Evolutionary conservation across 2,113 vertebrate genomes (phyloP), one percentile per base, ranked within the genome.

Genomic region (Tringa solitaria): DNA sequence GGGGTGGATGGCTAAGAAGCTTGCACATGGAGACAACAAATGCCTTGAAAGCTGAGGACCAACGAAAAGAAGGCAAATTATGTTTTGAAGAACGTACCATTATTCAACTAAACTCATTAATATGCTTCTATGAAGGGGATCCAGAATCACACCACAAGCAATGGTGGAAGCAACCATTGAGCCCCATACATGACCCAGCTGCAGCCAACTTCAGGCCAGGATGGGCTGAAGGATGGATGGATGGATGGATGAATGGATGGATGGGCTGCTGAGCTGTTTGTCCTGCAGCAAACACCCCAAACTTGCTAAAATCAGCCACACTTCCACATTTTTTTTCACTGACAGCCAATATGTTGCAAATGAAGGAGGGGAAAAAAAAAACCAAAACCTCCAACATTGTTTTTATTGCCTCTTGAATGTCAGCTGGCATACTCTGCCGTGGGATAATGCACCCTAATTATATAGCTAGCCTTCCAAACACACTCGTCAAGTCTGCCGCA

Each of bases 361-460:
- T 23, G n/a, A 77, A 87, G 18, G 56, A 67, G 24, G 1, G 0
- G 0, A 41, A 27, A 74, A n/a, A 43, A 64, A 37, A 8, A 59
- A n/a, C n/a, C 8, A 10, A 46, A 46, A 22, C 19, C 19, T 20
- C 8, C n/a, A 50, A 28, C 93, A 86, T 86, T 96, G 94, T 64
- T 98, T 95, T 98, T 96, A 97, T 94, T 92, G 89, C 96, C 93
- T 96, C 96, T 97, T 89, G 92, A 96, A 97, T 74, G 90, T 98
- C 98, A 98, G 97, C 97, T 97, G 98, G 97, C 96, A 79, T n/a
- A n/a, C 77, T 95, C 91, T 86, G 48, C 91, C 91, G 90, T 91
- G 74, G 91, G 93, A 97, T 98, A 98, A 98, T 64, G 81, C 4
- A 83, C 91, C 80, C 50, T 98, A 98, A 98, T 98, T 97, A 96